phyloP scores from a whole-genome alignment of 2,113 vertebrate species.

The Myrmophylax atrothorax region DNA sequence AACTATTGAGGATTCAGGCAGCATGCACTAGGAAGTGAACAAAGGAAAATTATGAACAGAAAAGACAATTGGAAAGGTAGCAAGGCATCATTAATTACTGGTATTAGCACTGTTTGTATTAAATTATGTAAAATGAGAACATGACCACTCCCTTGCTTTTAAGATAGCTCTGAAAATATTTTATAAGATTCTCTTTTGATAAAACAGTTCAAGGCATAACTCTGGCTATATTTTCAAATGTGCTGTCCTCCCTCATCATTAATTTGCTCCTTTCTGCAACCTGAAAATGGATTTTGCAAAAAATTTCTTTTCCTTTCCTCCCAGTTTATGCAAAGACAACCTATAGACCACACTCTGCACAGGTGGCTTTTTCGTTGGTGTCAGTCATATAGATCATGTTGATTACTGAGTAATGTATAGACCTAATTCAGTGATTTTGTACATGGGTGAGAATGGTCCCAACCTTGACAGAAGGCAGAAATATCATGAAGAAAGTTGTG shows the following conservation, averaged over 20 bases:
- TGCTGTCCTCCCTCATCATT: neutral
- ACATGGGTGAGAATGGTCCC: neutral
- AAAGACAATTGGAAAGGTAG: neutral
- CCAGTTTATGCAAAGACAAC: neutral
- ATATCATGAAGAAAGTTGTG: neutral
- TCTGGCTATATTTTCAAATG: neutral
- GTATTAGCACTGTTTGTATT: neutral
- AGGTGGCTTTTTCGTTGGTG: neutral
- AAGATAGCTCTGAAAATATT: neutral
- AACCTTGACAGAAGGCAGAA: neutral
- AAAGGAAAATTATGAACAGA: neutral
- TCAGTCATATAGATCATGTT: neutral
- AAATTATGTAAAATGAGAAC: neutral
- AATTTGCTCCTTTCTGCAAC: neutral
- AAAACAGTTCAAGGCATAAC: neutral
- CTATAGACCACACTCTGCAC: neutral
- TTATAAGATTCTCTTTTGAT: neutral
- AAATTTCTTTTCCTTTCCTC: neutral
- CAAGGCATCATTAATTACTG: conserved; percentile 1
- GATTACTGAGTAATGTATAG: neutral
- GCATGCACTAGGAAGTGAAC: neutral
- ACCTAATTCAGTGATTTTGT: neutral
- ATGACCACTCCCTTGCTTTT: neutral
- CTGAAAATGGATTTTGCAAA: neutral
- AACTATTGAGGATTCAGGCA: neutral